A percentile compares a stretch with the other conserved stretches of the same genome.
Conservation (phyloP, 2,113 vertebrate species). For the Pseudorasbora parva region DNA sequence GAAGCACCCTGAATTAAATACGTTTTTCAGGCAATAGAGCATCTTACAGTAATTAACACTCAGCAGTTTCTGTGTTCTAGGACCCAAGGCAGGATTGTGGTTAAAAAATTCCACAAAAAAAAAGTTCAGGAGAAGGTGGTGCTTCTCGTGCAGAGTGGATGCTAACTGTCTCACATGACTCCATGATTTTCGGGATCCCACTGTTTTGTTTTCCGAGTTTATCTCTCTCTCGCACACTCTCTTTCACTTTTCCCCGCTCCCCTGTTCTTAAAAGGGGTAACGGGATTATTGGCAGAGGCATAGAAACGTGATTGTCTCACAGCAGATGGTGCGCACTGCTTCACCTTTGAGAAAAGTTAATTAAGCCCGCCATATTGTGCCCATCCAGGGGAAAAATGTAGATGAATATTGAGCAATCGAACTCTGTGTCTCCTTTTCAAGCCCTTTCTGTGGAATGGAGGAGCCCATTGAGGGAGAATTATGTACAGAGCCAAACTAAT, state of each 20-base stretch:
- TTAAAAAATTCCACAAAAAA: not conserved
- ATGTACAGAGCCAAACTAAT: conserved; percentile 94
- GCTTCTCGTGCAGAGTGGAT: conserved; percentile 22
- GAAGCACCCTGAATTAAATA: conserved; percentile 79
- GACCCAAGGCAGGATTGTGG: conserved; percentile 18
- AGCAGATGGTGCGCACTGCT: conserved; percentile 99
- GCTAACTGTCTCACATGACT: conserved; percentile 63
- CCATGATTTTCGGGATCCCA: conserved; percentile 79
- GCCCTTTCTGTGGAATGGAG: conserved; percentile 85
- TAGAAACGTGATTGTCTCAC: conserved; percentile 98
- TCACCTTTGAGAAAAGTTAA: conserved; percentile 99
- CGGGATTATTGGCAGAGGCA: conserved; percentile 96
- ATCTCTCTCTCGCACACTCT: conserved; percentile 69
- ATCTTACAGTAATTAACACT: conserved; percentile 66
- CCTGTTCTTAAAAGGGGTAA: conserved; percentile 74
- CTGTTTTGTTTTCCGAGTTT: conserved; percentile 81
- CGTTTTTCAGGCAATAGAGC: conserved; percentile 68
- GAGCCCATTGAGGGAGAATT: conserved; percentile 92
- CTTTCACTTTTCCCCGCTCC: conserved; percentile 43
- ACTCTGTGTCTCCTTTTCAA: conserved; percentile 90
- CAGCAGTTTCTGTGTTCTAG: conserved; percentile 31
- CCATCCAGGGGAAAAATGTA: conserved; percentile 95
- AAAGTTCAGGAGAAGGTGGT: conserved; percentile 10
- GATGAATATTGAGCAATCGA: conserved; percentile 99
- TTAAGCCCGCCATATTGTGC: conserved; percentile 99